Percentiles rank a stretch among this genome's conserved stretches.
These are phyloP conservation scores for Campodea augens DNA, from an alignment of 1,140 invertebrate species.

Conservation along the genomic window DNA sequence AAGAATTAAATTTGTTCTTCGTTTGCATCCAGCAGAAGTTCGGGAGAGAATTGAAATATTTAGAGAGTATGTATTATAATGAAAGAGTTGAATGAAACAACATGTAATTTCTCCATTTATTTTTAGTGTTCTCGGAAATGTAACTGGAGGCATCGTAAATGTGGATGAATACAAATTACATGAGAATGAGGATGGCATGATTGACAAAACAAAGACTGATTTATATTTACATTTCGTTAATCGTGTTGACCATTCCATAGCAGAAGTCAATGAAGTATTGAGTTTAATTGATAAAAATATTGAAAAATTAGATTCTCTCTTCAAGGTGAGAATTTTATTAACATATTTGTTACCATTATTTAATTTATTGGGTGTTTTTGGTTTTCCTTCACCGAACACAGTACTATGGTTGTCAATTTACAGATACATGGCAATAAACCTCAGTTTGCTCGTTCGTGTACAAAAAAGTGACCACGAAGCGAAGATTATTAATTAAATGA, in stretches of 20 bases:
- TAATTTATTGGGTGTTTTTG: neutral
- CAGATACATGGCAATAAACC: too few relatives aligned
- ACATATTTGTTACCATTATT: neutral
- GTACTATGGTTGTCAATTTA: too few relatives aligned
- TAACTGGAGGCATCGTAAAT: conserved; percentile 79
- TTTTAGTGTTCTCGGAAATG: conserved; percentile 50
- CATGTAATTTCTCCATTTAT: conserved; percentile 12
- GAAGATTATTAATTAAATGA: too few relatives aligned
- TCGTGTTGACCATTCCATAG: conserved; percentile 68
- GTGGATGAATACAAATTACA: conserved; percentile 83
- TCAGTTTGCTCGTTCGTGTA: neutral
- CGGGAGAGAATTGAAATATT: conserved; percentile 57
- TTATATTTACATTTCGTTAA: conserved; percentile 84
- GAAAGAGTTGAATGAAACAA: conserved; percentile 1
- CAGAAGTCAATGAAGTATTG: conserved; percentile 66
- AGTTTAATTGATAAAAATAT: conserved; percentile 78
- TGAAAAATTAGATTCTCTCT: conserved; percentile 64
- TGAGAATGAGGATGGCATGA: conserved; percentile 73
- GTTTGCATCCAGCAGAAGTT: conserved; percentile 68
- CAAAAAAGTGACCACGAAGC: too few relatives aligned
- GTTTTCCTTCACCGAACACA: neutral
- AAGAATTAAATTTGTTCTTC: conserved; percentile 73
- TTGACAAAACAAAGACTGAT: conserved; percentile 86
- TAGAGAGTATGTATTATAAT: conserved; percentile 39
- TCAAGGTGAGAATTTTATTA: conserved; percentile 40